Evolutionary conservation across 2,113 vertebrate species (phyloP), one percentile per base, ranked within the genome.

Genomic region (Lampris megalopsis): DNA sequence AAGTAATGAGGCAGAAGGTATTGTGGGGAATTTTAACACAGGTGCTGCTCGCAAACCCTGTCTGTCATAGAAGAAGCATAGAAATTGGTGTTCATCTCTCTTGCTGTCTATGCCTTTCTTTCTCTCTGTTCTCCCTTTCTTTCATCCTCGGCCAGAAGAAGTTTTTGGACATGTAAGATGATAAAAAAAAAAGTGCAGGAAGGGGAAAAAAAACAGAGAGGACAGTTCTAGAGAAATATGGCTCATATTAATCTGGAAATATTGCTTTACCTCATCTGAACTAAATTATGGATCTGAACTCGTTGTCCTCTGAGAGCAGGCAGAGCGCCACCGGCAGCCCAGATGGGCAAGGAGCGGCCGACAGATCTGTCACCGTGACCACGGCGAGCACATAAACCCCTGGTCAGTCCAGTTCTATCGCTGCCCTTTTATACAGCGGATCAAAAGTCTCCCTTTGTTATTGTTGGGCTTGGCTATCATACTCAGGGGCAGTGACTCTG

Each of bases 251-350:
- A 94, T 94, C 89, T 89, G 86, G 73, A 91, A 94, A 94, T 94
- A 93, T 91, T 92, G 89, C 88, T 93, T 92, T 91, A 91, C 87
- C 89, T 95, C 92, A 95, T 93, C 93, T 94, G 93, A 94, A 94
- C 79, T 83, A 91, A 92, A 94, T 94, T 94, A 94, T 78, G 84
- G 84, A 83, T 75, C 87, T 94, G 91, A 94, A 94, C 91, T 91
- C 78, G 1, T 64, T 93, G 92, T 93, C 92, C 92, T 93, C 70
- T 35, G 77, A 81, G 79, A 79, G 75, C 72, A 86, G 92, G 92
- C 93, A 83, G 58, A 81, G 75, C 70, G 90, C 91, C 92, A 91
- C 84, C 73, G 78, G 90, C 86, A 71, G 86, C 82, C 81, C 92
- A 93, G 88, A 92, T 92, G 90, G 92, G 89, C 90, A 84, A 90